Evolutionary conservation across 2,888 invertebrate species (phyloP).

Genomic region (Thereva unica): DNA sequence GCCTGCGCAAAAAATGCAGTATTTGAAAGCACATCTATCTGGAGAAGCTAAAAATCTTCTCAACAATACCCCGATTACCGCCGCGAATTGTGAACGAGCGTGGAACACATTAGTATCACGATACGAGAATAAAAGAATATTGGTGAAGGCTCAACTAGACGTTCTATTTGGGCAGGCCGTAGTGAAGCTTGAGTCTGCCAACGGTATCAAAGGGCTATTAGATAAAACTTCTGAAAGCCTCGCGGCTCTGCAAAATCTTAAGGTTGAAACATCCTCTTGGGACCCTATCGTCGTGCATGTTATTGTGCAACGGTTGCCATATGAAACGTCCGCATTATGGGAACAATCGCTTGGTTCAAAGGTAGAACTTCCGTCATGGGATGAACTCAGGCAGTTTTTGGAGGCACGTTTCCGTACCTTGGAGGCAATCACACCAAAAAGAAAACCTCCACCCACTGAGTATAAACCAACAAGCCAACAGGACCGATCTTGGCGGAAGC

Average conservation of each 20-base stretch:
- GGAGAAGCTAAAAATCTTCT: conserved; percentile 4
- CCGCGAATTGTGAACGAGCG: background rate
- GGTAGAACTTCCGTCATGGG: no score
- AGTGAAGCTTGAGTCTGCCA: background rate
- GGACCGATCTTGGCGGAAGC: no score
- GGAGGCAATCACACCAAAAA: no score
- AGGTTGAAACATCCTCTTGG: background rate
- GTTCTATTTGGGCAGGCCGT: background rate
- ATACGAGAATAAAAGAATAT: background rate
- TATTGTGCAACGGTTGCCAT: background rate
- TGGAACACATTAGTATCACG: background rate
- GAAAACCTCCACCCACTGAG: no score
- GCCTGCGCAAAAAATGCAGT: no score
- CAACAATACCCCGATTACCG: background rate
- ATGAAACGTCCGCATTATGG: background rate
- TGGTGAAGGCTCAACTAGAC: background rate
- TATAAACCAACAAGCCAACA: no score
- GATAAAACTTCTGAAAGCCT: background rate
- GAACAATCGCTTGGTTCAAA: background rate
- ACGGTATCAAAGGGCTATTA: background rate
- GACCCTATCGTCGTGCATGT: background rate
- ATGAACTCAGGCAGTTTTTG: no score
- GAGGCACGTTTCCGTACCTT: no score
- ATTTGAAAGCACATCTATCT: background rate
- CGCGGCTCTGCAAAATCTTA: background rate